These are phyloP conservation scores for Istiophorus platypterus DNA, from an alignment of 2,113 vertebrate species.

Conservation along the genomic window DNA sequence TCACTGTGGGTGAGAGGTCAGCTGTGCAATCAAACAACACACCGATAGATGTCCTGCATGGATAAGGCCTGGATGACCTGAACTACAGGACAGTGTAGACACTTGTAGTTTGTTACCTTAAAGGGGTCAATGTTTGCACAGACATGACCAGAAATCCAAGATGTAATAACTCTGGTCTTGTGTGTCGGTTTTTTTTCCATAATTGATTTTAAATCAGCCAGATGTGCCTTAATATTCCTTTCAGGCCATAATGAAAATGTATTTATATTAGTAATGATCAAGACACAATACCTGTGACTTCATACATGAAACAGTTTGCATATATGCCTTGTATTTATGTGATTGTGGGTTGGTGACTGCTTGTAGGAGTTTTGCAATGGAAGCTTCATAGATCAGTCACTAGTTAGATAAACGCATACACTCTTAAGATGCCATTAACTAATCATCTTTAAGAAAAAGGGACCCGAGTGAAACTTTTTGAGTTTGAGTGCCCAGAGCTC, in stretches of 20 bases:
- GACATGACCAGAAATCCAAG: background rate
- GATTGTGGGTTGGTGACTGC: background rate
- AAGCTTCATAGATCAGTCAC: background rate
- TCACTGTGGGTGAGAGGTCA: constrained; percentile 13
- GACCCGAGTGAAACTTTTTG: background rate
- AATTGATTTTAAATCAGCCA: background rate
- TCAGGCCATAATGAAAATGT: background rate
- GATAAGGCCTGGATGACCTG: background rate
- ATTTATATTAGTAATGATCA: background rate
- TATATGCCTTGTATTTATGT: background rate
- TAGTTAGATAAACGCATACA: background rate
- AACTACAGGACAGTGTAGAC: background rate
- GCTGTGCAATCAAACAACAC: background rate
- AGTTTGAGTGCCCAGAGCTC: background rate
- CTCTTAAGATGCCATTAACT: background rate
- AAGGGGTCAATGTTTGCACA: too few relatives aligned
- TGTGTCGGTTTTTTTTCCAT: background rate
- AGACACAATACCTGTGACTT: background rate
- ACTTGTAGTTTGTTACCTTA: too few relatives aligned
- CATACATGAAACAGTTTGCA: background rate
- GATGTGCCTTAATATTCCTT: background rate
- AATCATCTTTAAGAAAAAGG: too few relatives aligned
- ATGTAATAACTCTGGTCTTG: background rate
- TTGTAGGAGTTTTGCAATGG: background rate
- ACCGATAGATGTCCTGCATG: background rate